A percentile compares a stretch with the other conserved stretches of the same genome.
These are phyloP conservation scores for Percina caprodes DNA, from an alignment of 2,113 vertebrate genomes.

Conservation along the genomic window DNA sequence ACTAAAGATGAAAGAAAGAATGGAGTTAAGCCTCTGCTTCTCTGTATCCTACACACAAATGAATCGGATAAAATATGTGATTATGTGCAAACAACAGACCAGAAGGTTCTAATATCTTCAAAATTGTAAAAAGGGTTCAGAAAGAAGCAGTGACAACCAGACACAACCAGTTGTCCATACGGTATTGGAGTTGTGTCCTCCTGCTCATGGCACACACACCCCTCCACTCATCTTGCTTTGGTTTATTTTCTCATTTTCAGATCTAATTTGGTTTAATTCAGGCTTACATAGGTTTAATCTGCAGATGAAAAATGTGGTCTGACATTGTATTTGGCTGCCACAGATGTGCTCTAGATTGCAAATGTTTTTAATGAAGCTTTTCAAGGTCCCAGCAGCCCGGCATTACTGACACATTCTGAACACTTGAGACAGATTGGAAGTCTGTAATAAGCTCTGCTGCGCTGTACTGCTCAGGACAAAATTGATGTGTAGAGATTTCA, in stretches of 20 bases:
- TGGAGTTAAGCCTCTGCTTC: conserved; percentile 30
- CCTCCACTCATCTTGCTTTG: conserved; percentile 60
- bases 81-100: conserved; percentile 48
- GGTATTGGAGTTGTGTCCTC: conserved; percentile 30
- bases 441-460: conserved; percentile 76
- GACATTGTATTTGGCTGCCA: conserved; percentile 80
- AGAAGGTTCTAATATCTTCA: conserved; percentile 41
- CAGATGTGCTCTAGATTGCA: conserved; percentile 70
- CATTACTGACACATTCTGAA: conserved; percentile 68
- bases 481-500: conserved; percentile 76
- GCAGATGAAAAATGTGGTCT: conserved; percentile 77
- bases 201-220: conserved; percentile 15
- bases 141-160: conserved; percentile 25
- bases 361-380: conserved; percentile 78
- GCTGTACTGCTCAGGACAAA: conserved; percentile 66
- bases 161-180: conserved; percentile 47
- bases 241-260: conserved; percentile 76
- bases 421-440: conserved; percentile 76
- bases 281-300: conserved; percentile 78
- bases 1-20: conserved; percentile 75
- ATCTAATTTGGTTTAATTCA: conserved; percentile 78
- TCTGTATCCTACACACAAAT: conserved; percentile 24
- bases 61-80: conserved; percentile 49
- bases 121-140: conserved; percentile 34
- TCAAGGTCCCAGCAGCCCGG: conserved; percentile 51